A percentile compares a stretch with the other conserved stretches of the same genome.
Evolutionary conservation across 2,113 vertebrate species (phyloP).

Genomic region (Hydrolagus affinis): DNA sequence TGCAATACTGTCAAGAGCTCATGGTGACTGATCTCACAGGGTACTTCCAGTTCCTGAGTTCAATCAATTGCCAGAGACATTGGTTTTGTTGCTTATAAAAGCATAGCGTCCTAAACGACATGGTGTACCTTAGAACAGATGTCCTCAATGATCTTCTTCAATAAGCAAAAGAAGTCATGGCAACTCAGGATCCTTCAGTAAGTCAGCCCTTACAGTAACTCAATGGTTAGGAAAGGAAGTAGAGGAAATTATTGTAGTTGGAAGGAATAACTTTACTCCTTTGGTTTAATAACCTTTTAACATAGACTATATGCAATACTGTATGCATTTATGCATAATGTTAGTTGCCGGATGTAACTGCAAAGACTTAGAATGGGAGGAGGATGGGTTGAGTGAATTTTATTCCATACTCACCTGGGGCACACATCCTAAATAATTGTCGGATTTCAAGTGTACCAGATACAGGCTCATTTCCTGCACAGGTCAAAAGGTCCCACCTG

Average conservation of each 20-base stretch:
- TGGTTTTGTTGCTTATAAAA: not conserved
- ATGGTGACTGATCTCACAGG: not conserved
- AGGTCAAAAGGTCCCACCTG: not conserved
- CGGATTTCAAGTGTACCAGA: not conserved
- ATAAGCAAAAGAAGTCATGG: not conserved
- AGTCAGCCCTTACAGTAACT: not conserved
- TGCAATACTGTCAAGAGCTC: not conserved
- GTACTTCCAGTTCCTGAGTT: not conserved
- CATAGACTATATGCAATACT: too few relatives aligned
- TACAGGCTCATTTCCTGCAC: not conserved
- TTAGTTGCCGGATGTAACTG: too few relatives aligned
- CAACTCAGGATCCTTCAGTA: not conserved
- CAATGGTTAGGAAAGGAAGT: too few relatives aligned
- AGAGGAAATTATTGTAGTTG: too few relatives aligned
- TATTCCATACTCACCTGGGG: not conserved
- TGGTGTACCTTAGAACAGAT: not conserved
- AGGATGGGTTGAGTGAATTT: not conserved
- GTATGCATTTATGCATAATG: too few relatives aligned
- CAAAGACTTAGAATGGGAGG: too few relatives aligned
- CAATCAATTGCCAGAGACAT: not conserved
- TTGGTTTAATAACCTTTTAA: too few relatives aligned
- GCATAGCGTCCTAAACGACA: not conserved
- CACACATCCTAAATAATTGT: not conserved
- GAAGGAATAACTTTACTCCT: too few relatives aligned
- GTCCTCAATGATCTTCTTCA: not conserved